Evolutionary conservation across 2,888 invertebrate genomes (phyloP), one percentile per base, ranked within the genome.

Genomic region (Pristionchus japonicus): DNA sequence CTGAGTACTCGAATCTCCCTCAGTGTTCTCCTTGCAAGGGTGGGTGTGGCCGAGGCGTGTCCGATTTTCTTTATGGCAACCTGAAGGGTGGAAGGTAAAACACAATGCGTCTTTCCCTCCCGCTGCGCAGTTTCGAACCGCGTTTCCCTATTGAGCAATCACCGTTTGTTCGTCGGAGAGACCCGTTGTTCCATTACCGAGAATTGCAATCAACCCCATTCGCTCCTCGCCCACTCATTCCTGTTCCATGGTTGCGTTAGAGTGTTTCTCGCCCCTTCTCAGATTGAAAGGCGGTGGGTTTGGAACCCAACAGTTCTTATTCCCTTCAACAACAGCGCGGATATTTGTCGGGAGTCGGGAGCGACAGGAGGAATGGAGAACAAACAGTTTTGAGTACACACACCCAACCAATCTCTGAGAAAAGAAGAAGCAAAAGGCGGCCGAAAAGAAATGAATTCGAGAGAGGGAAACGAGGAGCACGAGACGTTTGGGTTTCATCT

Each of bases 11-110:
- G 90, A 31, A 93, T 93, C 89, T 93, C 93, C 37, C 93, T 90
- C 77, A 93, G 90, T 15, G 93, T 93, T 43, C 93, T 89, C 84
- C 93, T 86, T 3, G 93, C 93, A 15, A 93, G 90, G 11, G 93
- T 93, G 47, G 93, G 93, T 23, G 93, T 93, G 11, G 93, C 93
- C 0, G 93, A 93, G 2, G 93, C 93, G 85, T 93, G 93, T 2
- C 92, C 93, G 74, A 93, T 92, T 84, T 93, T 93, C 89, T 93
- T 93, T 34, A 93, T 92, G 40, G 93, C 93, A 17, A 93, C 93
- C 92, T 93, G 77, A 70, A 88, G n/a, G 43, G n/a, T 17, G 43
- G n/a, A 77, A 77, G 3, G 57, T 57, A 57, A n/a, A 57, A 57
- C n/a, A 57, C 57, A 57, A 57, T 57, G 57, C 57, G 57, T 57